Evolutionary conservation across 1,140 invertebrate species (phyloP).

Genomic region (Caenorhabditis elegans): DNA sequence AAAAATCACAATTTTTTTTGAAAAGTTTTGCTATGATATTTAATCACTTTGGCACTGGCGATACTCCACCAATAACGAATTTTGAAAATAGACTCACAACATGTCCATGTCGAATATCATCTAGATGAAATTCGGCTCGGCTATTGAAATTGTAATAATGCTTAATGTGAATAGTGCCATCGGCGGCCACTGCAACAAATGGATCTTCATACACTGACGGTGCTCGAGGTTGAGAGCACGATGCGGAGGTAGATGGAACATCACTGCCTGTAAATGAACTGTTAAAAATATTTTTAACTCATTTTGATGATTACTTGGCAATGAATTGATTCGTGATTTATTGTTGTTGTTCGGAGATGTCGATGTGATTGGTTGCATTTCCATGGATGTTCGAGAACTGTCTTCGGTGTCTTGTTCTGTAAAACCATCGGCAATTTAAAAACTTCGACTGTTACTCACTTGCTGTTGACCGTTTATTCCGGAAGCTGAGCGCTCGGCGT

Average conservation of each 20-base stretch:
- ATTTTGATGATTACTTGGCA: neutral
- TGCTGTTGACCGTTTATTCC: neutral
- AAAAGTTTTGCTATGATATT: too few species aligned
- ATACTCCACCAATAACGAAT: neutral
- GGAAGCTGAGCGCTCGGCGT: slow-evolving; percentile 23
- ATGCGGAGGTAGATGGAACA: neutral
- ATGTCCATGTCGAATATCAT: slow-evolving; percentile 8
- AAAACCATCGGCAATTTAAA: neutral
- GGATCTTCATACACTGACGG: slow-evolving; percentile 36
- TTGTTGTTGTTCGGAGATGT: neutral
- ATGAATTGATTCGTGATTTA: neutral
- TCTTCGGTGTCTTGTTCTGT: slow-evolving; percentile 12
- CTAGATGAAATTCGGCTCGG: neutral
- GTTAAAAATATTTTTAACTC: too few species aligned
- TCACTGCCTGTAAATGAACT: too few species aligned
- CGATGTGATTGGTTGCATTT: slow-evolving; percentile 19
- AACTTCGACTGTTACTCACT: neutral
- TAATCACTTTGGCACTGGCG: too few species aligned
- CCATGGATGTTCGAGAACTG: neutral
- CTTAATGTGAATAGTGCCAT: slow-evolving; percentile 31
- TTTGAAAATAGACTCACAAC: neutral
- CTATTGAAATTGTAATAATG: slow-evolving; percentile 34
- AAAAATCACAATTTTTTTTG: neutral
- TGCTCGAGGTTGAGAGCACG: neutral
- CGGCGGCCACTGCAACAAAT: slow-evolving; percentile 14